Conservation (phyloP, 2,797 vertebrate genomes). For the Sciaenops ocellatus region DNA sequence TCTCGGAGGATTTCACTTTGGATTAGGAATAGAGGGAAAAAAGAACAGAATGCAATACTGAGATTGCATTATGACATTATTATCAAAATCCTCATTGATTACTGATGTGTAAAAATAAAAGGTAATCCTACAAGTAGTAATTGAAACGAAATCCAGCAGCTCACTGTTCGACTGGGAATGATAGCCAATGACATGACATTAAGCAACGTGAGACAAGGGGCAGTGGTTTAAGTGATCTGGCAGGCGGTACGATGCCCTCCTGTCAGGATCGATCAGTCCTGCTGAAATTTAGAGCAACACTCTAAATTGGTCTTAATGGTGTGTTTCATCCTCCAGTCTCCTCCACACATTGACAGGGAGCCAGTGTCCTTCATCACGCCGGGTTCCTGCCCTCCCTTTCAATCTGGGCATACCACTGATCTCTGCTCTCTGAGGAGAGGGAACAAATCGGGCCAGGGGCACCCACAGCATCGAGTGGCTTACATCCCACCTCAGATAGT, state of each 20-base stretch:
- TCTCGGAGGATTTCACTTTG: slow-evolving; percentile 85
- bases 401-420: slow-evolving; percentile 82
- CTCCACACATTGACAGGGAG: slow-evolving; percentile 77
- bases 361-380: slow-evolving; percentile 82
- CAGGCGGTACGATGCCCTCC: slow-evolving; percentile 85
- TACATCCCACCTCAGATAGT: slow-evolving; percentile 76
- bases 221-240: slow-evolving; percentile 88
- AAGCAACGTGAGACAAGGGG: slow-evolving; percentile 81
- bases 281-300: slow-evolving; percentile 87
- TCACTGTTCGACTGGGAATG: slow-evolving; percentile 74
- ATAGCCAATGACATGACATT: slow-evolving; percentile 86
- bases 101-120: slow-evolving; percentile 82
- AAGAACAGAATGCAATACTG: slow-evolving; percentile 69
- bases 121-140: slow-evolving; percentile 83
- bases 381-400: slow-evolving; percentile 81
- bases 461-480: slow-evolving; percentile 74
- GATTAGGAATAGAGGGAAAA: slow-evolving; percentile 80
- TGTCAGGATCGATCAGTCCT: slow-evolving; percentile 89
- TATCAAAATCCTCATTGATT: slow-evolving; percentile 87
- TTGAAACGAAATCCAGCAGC: slow-evolving; percentile 80
- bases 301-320: slow-evolving; percentile 88
- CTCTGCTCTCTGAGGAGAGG: slow-evolving; percentile 79
- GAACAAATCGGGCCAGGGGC: slow-evolving; percentile 75
- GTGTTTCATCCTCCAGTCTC: slow-evolving; percentile 84
- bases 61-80: slow-evolving; percentile 81